A percentile compares a stretch with the other conserved stretches of the same genome.
These are phyloP conservation scores for Nycticryphes semicollaris DNA, from an alignment of 2,113 vertebrate genomes.

Conservation along the genomic window DNA sequence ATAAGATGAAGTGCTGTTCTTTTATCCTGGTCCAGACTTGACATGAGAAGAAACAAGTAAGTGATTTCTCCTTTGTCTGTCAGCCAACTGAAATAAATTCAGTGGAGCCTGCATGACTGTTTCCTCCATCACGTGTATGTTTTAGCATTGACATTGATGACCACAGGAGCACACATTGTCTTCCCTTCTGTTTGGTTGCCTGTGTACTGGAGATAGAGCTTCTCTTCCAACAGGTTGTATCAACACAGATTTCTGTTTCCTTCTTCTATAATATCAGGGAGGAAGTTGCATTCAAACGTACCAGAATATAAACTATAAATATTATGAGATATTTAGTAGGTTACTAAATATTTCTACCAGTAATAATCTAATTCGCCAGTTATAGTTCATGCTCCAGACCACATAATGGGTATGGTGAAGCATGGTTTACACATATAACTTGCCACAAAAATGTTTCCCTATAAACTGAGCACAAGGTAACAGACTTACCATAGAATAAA, in stretches of 20 bases:
- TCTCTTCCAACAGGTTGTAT: background rate
- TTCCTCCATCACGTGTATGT: background rate
- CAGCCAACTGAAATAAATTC: slow-evolving; percentile 1
- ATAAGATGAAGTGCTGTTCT: background rate
- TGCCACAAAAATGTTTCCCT: background rate
- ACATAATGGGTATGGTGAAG: background rate
- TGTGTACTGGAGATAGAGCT: background rate
- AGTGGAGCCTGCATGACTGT: background rate
- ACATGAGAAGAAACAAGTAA: background rate
- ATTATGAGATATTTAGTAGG: background rate
- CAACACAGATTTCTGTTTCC: background rate
- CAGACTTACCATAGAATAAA: background rate
- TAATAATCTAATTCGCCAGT: background rate
- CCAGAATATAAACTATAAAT: background rate
- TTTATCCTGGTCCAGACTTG: slow-evolving; percentile 12
- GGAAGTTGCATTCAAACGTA: background rate
- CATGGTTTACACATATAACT: background rate
- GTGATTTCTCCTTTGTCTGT: background rate
- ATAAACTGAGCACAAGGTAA: background rate
- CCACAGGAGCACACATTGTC: background rate
- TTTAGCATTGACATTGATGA: background rate
- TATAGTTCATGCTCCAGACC: background rate
- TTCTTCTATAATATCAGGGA: fast-evolving
- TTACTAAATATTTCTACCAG: background rate
- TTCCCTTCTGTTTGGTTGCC: background rate